Conservation (phyloP, 2,797 vertebrate species). For the Syndactyla subalaris region DNA sequence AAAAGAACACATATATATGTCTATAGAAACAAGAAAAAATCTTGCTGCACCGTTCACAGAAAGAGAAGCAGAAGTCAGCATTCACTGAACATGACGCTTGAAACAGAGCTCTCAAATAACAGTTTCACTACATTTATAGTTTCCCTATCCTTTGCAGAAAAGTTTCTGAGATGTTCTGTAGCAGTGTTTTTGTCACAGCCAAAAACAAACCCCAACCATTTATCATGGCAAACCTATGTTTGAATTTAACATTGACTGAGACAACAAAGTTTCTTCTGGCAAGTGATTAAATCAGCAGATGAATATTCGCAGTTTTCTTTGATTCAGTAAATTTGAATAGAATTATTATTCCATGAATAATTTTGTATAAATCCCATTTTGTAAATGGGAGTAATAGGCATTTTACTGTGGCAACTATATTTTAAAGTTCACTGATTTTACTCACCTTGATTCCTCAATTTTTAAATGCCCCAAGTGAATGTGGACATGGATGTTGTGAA, state of each 20-base stretch:
- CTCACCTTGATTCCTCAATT: background rate
- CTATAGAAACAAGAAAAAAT: background rate
- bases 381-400: background rate
- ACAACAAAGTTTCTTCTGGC: background rate
- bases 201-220: background rate
- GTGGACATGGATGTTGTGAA: background rate
- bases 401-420: background rate
- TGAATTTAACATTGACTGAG: background rate
- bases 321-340: background rate
- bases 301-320: background rate
- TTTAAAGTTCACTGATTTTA: background rate
- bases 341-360: background rate
- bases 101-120: background rate
- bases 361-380: background rate
- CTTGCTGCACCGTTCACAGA: accelerated
- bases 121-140: background rate
- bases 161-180: background rate
- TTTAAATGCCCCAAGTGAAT: background rate
- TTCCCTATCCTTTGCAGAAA: background rate
- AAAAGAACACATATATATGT: background rate
- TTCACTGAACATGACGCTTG: background rate
- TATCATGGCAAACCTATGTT: background rate
- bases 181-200: background rate
- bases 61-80: background rate
- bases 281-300: background rate